A percentile compares a stretch with the other conserved stretches of the same genome.
These are phyloP conservation scores for Diarsia mendica DNA, from an alignment of 2,888 invertebrate species.

Conservation along the genomic window DNA sequence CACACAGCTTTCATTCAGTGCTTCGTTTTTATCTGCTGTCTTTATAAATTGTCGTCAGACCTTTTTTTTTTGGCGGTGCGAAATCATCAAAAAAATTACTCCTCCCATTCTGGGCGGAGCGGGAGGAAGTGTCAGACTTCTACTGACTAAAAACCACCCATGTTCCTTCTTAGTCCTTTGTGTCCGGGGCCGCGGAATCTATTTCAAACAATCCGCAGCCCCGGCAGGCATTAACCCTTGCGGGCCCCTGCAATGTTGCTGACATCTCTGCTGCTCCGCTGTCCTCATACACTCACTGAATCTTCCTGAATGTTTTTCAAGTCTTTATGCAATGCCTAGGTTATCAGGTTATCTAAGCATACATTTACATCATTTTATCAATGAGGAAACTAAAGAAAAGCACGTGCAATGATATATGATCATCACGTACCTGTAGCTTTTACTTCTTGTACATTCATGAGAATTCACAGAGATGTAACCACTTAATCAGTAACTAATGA, in stretches of 20 bases:
- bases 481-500: constrained; percentile 24
- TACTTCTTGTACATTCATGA: constrained; percentile 1
- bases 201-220: too few relatives aligned
- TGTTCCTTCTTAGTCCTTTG: too few relatives aligned
- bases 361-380: constrained; percentile 18
- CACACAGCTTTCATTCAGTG: neutral
- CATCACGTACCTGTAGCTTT: constrained; percentile 7
- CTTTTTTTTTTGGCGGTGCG: too few relatives aligned
- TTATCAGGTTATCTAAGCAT: constrained; percentile 9
- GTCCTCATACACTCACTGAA: neutral
- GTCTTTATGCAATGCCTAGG: neutral
- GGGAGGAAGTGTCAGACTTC: too few relatives aligned
- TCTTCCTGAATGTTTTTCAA: neutral
- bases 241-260: too few relatives aligned
- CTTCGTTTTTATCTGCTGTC: neutral
- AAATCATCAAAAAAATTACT: too few relatives aligned
- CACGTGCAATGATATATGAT: constrained; percentile 13
- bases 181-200: too few relatives aligned
- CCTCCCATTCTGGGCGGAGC: too few relatives aligned
- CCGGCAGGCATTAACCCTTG: too few relatives aligned
- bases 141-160: too few relatives aligned
- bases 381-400: constrained; percentile 1
- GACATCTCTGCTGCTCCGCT: too few relatives aligned
- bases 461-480: neutral
- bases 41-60: neutral